A percentile compares a stretch with the other conserved stretches of the same genome.
phyloP scores from a whole-genome alignment of 2,888 invertebrate species.

The Spilarctia lutea region DNA sequence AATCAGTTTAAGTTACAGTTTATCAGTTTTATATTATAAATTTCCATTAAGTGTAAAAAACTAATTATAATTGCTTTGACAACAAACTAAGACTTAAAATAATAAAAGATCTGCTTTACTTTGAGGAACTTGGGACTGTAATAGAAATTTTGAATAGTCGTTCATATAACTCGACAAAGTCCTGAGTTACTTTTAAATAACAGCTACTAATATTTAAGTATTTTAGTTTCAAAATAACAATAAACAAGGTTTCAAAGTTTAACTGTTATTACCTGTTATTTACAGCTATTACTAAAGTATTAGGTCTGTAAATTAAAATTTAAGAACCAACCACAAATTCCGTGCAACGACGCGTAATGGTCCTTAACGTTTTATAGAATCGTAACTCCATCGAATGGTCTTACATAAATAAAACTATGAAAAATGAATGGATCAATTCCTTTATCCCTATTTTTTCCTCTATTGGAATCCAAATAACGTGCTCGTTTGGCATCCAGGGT shows the following conservation, averaged over 20 bases:
- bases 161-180: neutral
- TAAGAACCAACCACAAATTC: constrained; percentile 35
- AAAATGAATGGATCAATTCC: constrained; percentile 77
- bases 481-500: constrained; percentile 74
- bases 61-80: neutral
- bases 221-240: constrained; percentile 33
- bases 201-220: constrained; percentile 6
- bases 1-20: too few relatives aligned
- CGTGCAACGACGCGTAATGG: constrained; percentile 34
- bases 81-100: neutral
- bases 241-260: neutral
- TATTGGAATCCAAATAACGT: constrained; percentile 76
- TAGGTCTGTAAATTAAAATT: constrained; percentile 33
- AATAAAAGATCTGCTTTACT: neutral
- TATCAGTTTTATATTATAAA: too few relatives aligned
- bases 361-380: constrained; percentile 66
- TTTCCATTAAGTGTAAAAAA: neutral
- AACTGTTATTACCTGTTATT: neutral
- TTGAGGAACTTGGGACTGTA: neutral
- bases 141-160: neutral
- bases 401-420: constrained; percentile 81
- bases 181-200: neutral
- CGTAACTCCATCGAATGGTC: constrained; percentile 69
- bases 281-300: constrained; percentile 11
- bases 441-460: constrained; percentile 76